A percentile compares a stretch with the other conserved stretches of the same genome.
phyloP scores from a whole-genome alignment of 2,113 vertebrate genomes.

The Triplophysa tibetana region DNA sequence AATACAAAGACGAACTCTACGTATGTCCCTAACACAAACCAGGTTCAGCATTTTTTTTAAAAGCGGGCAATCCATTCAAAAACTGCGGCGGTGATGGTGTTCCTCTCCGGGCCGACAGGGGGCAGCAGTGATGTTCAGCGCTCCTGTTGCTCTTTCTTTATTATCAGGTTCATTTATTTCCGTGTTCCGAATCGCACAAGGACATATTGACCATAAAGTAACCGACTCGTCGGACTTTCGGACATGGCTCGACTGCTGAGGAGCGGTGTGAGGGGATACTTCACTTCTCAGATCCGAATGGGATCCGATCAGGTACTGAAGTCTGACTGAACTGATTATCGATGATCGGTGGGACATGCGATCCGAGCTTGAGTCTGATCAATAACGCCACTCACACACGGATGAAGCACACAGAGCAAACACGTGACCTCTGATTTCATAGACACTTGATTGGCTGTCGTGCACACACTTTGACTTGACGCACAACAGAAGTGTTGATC shows the following conservation, averaged over 20 bases:
- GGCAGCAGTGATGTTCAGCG: neutral
- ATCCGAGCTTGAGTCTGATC: too few relatives aligned
- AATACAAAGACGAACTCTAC: too few relatives aligned
- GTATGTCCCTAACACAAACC: too few relatives aligned
- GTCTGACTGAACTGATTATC: neutral
- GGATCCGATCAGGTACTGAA: slow-evolving; percentile 12
- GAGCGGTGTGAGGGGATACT: neutral
- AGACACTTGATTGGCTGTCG: too few relatives aligned
- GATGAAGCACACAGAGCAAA: neutral
- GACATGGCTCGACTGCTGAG: neutral
- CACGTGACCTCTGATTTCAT: slow-evolving; percentile 36
- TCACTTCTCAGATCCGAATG: slow-evolving; percentile 8
- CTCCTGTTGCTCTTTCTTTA: neutral
- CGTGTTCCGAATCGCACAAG: neutral
- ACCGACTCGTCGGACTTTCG: neutral
- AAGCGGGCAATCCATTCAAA: neutral
- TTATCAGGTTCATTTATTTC: neutral
- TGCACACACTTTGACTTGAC: slow-evolving; percentile 66
- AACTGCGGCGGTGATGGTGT: neutral
- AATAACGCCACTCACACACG: too few relatives aligned
- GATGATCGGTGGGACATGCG: slow-evolving; percentile 53
- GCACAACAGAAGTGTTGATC: slow-evolving; percentile 57
- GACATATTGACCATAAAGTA: neutral
- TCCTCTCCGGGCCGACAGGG: neutral
- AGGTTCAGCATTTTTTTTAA: too few relatives aligned